Evolutionary conservation across 2,888 invertebrate genomes (phyloP).

Genomic region (Ceratothoa steindachneri): DNA sequence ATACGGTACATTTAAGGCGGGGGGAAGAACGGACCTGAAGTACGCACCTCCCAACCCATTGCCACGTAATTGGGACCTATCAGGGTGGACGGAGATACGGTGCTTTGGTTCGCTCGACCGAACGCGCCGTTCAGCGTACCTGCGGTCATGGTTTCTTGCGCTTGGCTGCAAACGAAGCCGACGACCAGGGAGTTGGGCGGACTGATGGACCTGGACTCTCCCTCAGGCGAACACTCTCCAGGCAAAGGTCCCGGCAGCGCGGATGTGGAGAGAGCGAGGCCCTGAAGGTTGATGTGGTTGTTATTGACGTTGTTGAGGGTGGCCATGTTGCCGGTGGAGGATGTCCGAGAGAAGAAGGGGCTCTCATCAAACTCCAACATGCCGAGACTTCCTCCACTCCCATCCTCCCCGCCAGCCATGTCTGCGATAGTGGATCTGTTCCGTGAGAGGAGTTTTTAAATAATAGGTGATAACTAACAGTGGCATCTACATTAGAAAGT

Average conservation of each 20-base stretch:
- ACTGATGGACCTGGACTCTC: no score
- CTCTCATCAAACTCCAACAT: not conserved
- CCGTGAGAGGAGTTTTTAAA: no score
- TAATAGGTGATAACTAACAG: no score
- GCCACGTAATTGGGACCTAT: no score
- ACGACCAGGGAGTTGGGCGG: not conserved
- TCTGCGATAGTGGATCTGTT: not conserved
- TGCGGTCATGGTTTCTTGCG: slow-evolving; percentile 9
- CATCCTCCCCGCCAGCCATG: not conserved
- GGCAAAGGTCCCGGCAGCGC: not conserved
- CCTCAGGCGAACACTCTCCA: not conserved
- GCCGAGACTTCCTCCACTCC: not conserved
- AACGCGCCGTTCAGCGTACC: no score
- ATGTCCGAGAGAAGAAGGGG: not conserved
- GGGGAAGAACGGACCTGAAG: no score
- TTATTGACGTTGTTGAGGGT: slow-evolving; percentile 2
- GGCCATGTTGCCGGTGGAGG: not conserved
- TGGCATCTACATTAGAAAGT: no score
- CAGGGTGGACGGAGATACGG: no score
- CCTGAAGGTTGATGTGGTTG: not conserved
- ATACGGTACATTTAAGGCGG: no score
- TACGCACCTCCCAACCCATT: no score
- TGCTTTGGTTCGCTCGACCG: no score
- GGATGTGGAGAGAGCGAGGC: not conserved
- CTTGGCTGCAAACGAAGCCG: not conserved